Base-by-base conservation (phyloP, 2,113 vertebrate genomes). In the Gopherus flavomarginatus region DNA sequence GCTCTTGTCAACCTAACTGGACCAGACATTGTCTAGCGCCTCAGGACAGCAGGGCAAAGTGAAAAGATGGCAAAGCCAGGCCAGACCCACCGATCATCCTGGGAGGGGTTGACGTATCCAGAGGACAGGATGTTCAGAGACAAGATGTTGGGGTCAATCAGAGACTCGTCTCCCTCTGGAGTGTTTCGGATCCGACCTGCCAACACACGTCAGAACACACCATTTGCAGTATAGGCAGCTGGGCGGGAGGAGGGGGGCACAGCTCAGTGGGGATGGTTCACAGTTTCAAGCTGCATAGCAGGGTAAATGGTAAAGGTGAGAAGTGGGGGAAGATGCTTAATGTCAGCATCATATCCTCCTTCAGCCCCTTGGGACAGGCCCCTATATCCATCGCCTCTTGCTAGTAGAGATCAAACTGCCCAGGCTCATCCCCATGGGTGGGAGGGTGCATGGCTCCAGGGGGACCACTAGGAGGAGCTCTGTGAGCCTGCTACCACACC, bases 111-210 rank as follows among this genome's bases (percentile, higher is more conserved):
- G 91, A 99, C 98, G 88, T 99, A 99, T 29, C 99, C 99, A 0
- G 99, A 98, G 3, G 99, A 99, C 26, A 99, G 98, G 96, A 99
- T 99, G 97, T 99, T 99, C 92, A 99, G 98, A 35, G 99, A 99
- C 31, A 99, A 96, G 93, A 99, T 99, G 97, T 99, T 99, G 88
- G 99, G 99, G 95, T 99, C 99, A 0, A 99, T 98, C 94, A 99
- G 98, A 54, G 99, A 99, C 93, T 99, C 99, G 0, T 99, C 99
- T 1, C 98, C 98, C 97, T 99, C 99, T 0, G 99, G 99, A 2
- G 99, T 99, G 98, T 98, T 99, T 87, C 99, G 98, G 84, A 99
- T 99, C 35, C 99, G 99, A 90, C 99, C 99, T 99, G 91, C 2
- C 26, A 91, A 83, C 12, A 27, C 69, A 89, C 31, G 47, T 93